Base-by-base conservation (phyloP, 2,888 invertebrate species). In the Allygus modestus region DNA sequence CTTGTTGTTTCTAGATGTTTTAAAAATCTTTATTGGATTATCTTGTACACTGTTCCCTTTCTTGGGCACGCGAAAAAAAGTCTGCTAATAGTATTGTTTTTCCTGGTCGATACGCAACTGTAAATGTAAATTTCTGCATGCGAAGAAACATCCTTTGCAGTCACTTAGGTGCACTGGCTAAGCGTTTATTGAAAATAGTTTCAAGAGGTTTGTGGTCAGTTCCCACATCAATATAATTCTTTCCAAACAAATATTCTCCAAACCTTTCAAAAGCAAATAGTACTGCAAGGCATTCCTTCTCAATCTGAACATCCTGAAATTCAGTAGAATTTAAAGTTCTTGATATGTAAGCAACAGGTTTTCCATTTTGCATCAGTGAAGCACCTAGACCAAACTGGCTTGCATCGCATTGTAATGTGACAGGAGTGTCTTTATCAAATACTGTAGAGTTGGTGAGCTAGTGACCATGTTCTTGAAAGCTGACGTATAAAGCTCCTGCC, bases 191-290 rank as follows among this genome's bases (percentile, higher is more conserved):
- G 84, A 89, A 88, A 75, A 89, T 87, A 12, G 87, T 12, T 61
- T 87, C 88, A 12, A 89, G 83, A 0, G 88, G 89, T 81, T 89
- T 89, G 81, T n/a, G 89, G 85, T 90, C 89, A 41, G 87, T 87
- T 69, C 88, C 85, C 1, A 89, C 88, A 20, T n/a, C 58, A 5
- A 89, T 75, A 20, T 37, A 37, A 26, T 83, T 79, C 43, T 87
- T 28, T 0, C 88, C 89, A 87, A 87, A 89, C 1, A 90, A 87
- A 83, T 89, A 90, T 84, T 89, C 88, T n/a, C 88, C 87, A 85
- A 89, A 90, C 83, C 88, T 88, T 37, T 87, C 81, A 83, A 88
- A 89, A 7, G 86, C 89, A 86, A 89, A 89, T 7, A 85, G 85
- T 51, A 87, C 86, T 1, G 90, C 89, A 41, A 89, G 81, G 5